phyloP scores from a whole-genome alignment of 2,113 vertebrate genomes.

The mouse (Mus musculus) region DNA sequence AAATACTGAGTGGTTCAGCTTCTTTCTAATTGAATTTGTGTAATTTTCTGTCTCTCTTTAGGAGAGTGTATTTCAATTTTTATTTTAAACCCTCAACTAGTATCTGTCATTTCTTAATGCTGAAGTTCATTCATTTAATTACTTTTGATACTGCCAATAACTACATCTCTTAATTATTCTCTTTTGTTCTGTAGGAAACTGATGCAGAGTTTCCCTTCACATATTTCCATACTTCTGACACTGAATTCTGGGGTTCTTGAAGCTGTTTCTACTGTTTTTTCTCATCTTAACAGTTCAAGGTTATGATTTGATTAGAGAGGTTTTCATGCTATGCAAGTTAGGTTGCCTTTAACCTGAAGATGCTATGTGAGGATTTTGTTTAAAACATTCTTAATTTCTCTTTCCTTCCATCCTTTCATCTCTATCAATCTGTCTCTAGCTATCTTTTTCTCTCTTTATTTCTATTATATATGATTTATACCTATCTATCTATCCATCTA shows the following conservation, averaged over 20 bases:
- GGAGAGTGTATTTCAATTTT: not conserved
- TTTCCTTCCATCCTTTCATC: not conserved
- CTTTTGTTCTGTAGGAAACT: conserved; percentile 37
- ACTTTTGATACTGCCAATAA: conserved; percentile 15
- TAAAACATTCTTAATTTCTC: not conserved
- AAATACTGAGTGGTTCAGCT: conserved; percentile 49
- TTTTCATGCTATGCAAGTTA: not conserved
- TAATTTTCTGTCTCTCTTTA: conserved; percentile 52
- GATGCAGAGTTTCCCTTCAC: conserved; percentile 10
- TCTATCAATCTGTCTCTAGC: not conserved
- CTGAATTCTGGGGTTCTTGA: conserved; percentile 19
- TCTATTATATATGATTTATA: not conserved
- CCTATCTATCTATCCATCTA: not conserved
- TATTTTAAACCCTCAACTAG: not conserved
- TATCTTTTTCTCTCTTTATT: not conserved
- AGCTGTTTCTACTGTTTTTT: conserved; percentile 33
- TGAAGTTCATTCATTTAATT: conserved; percentile 43
- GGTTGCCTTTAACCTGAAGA: conserved; percentile 1
- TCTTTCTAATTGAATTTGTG: conserved; percentile 68
- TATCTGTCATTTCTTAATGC: conserved; percentile 45
- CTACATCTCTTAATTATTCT: conserved; percentile 58
- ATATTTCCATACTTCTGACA: conserved; percentile 1
- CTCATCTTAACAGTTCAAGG: conserved; percentile 42
- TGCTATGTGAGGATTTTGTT: not conserved
- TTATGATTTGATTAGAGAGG: conserved; percentile 49